phyloP scores from a whole-genome alignment of 1,140 invertebrate species.

The Drosophila sucinea region DNA sequence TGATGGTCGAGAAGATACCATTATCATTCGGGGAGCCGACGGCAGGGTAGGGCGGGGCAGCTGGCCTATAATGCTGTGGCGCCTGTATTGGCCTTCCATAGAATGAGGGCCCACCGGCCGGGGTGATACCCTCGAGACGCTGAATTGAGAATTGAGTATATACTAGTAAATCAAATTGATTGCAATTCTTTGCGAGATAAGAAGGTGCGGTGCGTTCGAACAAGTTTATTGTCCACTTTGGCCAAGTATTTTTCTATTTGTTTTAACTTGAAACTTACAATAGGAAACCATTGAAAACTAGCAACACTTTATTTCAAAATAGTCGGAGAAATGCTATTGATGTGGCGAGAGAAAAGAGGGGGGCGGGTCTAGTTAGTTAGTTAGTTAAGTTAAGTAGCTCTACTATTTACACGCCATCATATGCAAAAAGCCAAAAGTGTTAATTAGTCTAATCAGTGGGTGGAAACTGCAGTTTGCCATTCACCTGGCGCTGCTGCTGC shows the following conservation, averaged over 20 bases:
- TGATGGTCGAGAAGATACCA: conserved; percentile 90
- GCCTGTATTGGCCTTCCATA: conserved; percentile 66
- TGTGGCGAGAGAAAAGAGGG: neutral
- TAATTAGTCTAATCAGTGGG: conserved; percentile 44
- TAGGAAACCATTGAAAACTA: conserved; percentile 22
- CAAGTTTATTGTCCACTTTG: conserved; percentile 39
- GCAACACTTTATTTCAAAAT: conserved; percentile 29
- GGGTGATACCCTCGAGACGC: conserved; percentile 66
- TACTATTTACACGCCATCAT: conserved; percentile 56
- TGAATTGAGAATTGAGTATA: conserved; percentile 20
- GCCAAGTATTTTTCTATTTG: neutral
- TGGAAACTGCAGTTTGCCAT: conserved; percentile 52
- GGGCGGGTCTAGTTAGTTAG: neutral
- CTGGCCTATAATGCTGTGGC: conserved; percentile 84
- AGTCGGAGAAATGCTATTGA: neutral
- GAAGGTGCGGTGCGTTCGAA: neutral
- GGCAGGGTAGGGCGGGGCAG: conserved; percentile 65
- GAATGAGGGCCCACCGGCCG: conserved; percentile 34
- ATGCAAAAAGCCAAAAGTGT: neutral
- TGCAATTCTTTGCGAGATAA: conserved; percentile 7
- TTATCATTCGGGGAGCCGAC: conserved; percentile 72
- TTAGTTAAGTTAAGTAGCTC: neutral
- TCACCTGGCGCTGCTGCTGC: conserved; percentile 27
- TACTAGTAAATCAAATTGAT: conserved; percentile 1
- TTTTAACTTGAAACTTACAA: conserved; percentile 19